A percentile compares a stretch with the other conserved stretches of the same genome.
Evolutionary conservation across 2,888 invertebrate genomes (phyloP).

Genomic region (Artemia sinica): DNA sequence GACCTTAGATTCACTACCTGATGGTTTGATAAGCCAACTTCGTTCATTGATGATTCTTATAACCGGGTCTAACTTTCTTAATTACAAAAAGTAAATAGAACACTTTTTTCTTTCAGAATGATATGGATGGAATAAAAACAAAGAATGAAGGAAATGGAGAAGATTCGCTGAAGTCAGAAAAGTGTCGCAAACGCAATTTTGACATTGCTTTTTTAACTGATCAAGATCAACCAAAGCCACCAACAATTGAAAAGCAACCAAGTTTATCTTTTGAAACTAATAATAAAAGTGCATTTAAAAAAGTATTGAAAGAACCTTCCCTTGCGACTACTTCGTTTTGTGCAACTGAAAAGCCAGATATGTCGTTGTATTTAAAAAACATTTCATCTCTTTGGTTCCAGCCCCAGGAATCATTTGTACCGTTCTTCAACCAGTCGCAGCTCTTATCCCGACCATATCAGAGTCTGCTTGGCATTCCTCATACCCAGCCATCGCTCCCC

Average conservation of each 20-base stretch:
- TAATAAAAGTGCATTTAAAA: constrained; percentile 61
- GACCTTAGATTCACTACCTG: no score
- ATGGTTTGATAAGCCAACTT: no score
- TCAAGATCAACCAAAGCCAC: constrained; percentile 20
- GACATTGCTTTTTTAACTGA: constrained; percentile 74
- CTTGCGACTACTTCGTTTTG: neutral
- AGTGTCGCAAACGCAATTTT: constrained; percentile 50
- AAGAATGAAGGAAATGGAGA: constrained; percentile 24
- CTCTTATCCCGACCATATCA: constrained; percentile 56
- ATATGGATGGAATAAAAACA: constrained; percentile 25
- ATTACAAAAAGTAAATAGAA: no score
- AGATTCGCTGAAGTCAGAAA: constrained; percentile 33
- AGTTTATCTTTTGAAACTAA: constrained; percentile 25
- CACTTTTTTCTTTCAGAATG: constrained; percentile 22
- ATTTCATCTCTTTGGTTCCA: constrained; percentile 3
- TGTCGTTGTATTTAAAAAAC: neutral
- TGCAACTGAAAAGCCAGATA: constrained; percentile 3
- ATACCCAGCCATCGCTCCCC: constrained; percentile 21
- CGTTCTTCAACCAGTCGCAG: constrained; percentile 18
- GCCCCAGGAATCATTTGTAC: constrained; percentile 5
- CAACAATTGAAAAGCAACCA: neutral
- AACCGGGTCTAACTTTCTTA: no score
- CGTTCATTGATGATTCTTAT: no score
- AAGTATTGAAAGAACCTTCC: constrained; percentile 37
- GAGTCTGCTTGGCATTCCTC: constrained; percentile 43